A percentile compares a stretch with the other conserved stretches of the same genome.
Conservation (phyloP, 2,888 invertebrate genomes). For the Limnephilus lunatus region DNA sequence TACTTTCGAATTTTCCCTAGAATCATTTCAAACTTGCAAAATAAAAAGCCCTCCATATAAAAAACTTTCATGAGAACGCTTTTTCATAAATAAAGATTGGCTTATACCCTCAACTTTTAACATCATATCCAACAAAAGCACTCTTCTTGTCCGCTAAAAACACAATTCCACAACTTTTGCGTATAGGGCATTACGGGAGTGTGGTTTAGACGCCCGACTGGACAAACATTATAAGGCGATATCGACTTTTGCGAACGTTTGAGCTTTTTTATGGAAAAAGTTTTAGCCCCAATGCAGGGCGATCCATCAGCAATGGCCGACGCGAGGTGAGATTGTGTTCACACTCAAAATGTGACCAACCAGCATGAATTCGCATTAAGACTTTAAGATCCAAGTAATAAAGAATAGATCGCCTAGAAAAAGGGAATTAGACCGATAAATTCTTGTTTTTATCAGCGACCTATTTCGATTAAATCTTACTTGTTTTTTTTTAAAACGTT, state of each 20-base stretch:
- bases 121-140: constrained; percentile 1
- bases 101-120: not conserved
- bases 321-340: constrained; percentile 59
- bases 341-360: not conserved
- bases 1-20: not conserved
- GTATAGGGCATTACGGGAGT: not conserved
- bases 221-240: constrained; percentile 61
- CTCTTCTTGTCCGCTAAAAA: constrained; percentile 25
- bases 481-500: not conserved
- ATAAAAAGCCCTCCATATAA: not conserved
- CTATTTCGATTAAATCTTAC: not conserved
- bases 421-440: not conserved
- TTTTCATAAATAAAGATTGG: not conserved
- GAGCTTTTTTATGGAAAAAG: constrained; percentile 55
- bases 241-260: constrained; percentile 53
- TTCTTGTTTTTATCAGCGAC: not conserved
- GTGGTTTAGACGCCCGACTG: constrained; percentile 49
- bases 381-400: not conserved
- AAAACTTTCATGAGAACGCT: not conserved
- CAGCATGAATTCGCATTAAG: constrained; percentile 4
- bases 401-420: not conserved
- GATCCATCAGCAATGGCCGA: constrained; percentile 61
- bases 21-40: not conserved
- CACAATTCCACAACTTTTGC: constrained; percentile 39
- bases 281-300: constrained; percentile 55